phyloP scores from a whole-genome alignment of 2,888 invertebrate genomes.

The Leptinotarsa peninsularis region DNA sequence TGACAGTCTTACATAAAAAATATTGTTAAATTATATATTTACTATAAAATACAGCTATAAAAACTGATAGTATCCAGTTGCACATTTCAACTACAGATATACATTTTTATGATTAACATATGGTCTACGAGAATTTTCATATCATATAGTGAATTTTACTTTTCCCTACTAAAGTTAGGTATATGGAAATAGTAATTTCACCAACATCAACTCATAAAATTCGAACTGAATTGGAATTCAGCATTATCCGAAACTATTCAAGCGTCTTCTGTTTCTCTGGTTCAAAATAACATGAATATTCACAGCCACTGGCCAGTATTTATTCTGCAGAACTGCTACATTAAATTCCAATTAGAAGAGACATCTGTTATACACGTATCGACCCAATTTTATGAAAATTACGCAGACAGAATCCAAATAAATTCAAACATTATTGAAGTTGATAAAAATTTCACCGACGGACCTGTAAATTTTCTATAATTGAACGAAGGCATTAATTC shows the following conservation, averaged over 20 bases:
- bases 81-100: too few relatives aligned
- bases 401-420: slow-evolving; percentile 28
- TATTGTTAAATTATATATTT: too few relatives aligned
- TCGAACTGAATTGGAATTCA: not conserved
- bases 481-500: slow-evolving; percentile 17
- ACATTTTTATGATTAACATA: too few relatives aligned
- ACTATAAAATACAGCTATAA: too few relatives aligned
- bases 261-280: slow-evolving; percentile 9
- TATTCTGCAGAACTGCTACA: slow-evolving; percentile 35
- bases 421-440: slow-evolving; percentile 41
- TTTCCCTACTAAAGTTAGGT: too few relatives aligned
- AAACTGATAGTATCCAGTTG: too few relatives aligned
- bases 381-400: slow-evolving; percentile 41
- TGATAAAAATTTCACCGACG: slow-evolving; percentile 27
- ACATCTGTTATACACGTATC: slow-evolving; percentile 42
- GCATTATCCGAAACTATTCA: slow-evolving; percentile 5
- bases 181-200: too few relatives aligned
- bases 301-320: slow-evolving; percentile 33
- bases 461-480: slow-evolving; percentile 26
- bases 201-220: not conserved
- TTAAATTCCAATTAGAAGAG: slow-evolving; percentile 39
- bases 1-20: too few relatives aligned
- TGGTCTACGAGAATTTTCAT: too few relatives aligned
- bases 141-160: too few relatives aligned
- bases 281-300: slow-evolving; percentile 37